Percentiles rank a stretch among this genome's conserved stretches.
Evolutionary conservation across 2,113 vertebrate genomes (phyloP).

Genomic region (Pteropus alecto): DNA sequence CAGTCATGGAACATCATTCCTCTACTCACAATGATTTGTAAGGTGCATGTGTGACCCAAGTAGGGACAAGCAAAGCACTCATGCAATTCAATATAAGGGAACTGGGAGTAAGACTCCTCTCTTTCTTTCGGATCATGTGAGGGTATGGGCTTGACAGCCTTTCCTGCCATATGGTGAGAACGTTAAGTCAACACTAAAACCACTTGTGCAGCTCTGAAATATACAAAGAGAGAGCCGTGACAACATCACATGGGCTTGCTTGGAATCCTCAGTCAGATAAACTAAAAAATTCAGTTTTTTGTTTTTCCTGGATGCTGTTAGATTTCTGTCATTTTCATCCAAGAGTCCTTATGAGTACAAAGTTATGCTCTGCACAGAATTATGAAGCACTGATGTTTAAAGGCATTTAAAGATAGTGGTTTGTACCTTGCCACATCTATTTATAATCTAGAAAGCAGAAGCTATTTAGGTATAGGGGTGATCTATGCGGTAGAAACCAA

Average conservation of each 20-base stretch:
- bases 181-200: background rate
- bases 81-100: background rate
- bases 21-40: background rate
- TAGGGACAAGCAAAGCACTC: background rate
- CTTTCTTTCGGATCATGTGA: background rate
- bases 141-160: background rate
- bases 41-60: rapidly evolving
- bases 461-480: background rate
- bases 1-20: background rate
- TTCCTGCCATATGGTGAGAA: background rate
- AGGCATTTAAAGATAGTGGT: background rate
- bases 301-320: background rate
- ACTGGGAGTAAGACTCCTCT: background rate
- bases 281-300: background rate
- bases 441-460: conserved; percentile 40
- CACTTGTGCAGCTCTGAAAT: background rate
- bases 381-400: background rate
- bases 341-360: background rate
- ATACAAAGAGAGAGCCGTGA: background rate
- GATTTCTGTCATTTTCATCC: background rate
- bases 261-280: background rate
- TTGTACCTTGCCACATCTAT: background rate
- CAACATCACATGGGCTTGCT: background rate
- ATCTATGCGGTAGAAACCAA: background rate
- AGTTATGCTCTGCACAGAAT: background rate